Conservation (phyloP, 2,888 invertebrate species). For the Lysandra coridon region DNA sequence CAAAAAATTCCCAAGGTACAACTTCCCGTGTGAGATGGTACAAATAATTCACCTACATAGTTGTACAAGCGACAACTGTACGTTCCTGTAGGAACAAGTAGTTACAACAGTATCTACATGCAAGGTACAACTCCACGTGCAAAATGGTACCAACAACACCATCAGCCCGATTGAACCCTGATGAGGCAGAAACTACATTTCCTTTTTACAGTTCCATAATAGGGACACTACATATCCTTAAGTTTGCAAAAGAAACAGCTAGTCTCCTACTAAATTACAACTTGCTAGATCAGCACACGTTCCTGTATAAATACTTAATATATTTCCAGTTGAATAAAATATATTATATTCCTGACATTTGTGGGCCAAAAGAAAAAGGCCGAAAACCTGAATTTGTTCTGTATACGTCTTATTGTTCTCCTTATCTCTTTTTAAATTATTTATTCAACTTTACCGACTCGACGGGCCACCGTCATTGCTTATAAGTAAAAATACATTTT, state of each 20-base stretch:
- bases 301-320: neutral
- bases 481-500: too few relatives aligned
- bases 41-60: conserved; percentile 52
- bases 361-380: neutral
- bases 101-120: neutral
- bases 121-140: too few relatives aligned
- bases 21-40: conserved; percentile 56
- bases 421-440: neutral
- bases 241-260: neutral
- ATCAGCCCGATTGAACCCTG: neutral
- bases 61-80: conserved; percentile 37
- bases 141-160: neutral
- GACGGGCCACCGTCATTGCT: neutral
- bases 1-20: conserved; percentile 57
- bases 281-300: neutral
- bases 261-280: neutral
- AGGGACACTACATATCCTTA: neutral
- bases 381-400: neutral
- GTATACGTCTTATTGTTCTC: neutral
- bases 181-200: neutral
- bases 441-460: neutral
- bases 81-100: conserved; percentile 47
- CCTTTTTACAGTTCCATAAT: neutral
- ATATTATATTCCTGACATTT: neutral
- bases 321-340: neutral